These are phyloP conservation scores for Acestrorhynchus altus DNA, from an alignment of 2,797 vertebrate species.

Conservation along the genomic window DNA sequence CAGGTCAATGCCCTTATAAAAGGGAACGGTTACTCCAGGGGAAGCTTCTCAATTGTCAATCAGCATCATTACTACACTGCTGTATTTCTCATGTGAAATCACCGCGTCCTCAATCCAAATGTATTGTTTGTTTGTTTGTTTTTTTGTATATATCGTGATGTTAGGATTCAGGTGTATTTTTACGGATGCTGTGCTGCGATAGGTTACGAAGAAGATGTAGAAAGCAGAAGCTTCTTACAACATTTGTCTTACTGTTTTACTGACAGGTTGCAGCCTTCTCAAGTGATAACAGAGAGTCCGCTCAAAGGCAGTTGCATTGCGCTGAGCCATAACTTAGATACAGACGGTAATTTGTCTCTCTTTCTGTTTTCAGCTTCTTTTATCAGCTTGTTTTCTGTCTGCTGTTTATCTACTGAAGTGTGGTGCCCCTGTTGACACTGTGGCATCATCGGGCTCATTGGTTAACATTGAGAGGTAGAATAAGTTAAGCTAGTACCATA, in stretches of 20 bases:
- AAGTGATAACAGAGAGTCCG: constrained; percentile 39
- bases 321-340: constrained; percentile 51
- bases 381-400: constrained; percentile 14
- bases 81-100: constrained; percentile 13
- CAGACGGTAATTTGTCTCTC: constrained; percentile 23
- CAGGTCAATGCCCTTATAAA: constrained; percentile 22
- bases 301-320: constrained; percentile 41
- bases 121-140: background rate
- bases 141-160: constrained; percentile 10
- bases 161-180: constrained; percentile 32
- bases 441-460: background rate
- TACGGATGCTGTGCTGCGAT: constrained; percentile 15
- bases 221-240: background rate
- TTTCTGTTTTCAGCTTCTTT: constrained; percentile 10
- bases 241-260: constrained; percentile 23
- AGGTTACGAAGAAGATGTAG: background rate
- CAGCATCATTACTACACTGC: constrained; percentile 10
- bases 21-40: constrained; percentile 17
- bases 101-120: background rate
- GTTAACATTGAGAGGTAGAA: constrained; percentile 8
- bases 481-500: constrained; percentile 13
- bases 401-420: background rate
- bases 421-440: background rate
- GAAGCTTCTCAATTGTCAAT: constrained; percentile 1
- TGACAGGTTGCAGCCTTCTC: constrained; percentile 58